These are phyloP conservation scores for Corydoras sp. DNA, from an alignment of 2,113 vertebrate species.

Conservation along the genomic window DNA sequence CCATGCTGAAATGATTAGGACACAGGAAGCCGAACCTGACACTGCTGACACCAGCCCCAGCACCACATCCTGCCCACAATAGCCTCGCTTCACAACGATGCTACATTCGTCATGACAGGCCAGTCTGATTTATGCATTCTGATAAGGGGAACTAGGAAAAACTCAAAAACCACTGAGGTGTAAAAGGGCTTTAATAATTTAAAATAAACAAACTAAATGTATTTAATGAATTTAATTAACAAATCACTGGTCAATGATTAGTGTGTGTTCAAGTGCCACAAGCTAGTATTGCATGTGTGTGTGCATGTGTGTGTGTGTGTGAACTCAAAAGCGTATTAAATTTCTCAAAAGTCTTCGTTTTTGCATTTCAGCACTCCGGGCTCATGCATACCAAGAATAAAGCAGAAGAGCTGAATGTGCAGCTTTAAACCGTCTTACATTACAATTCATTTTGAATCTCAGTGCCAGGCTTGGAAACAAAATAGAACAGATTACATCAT, in stretches of 20 bases:
- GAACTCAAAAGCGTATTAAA: neutral
- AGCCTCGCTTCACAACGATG: constrained; percentile 60
- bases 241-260: too few species aligned
- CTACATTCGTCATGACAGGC: constrained; percentile 59
- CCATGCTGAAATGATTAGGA: constrained; percentile 77
- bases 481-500: constrained; percentile 25
- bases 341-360: neutral
- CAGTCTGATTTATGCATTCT: constrained; percentile 67
- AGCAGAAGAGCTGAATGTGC: neutral
- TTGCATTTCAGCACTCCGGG: neutral
- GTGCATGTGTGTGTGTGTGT: too few species aligned
- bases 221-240: too few species aligned
- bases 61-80: constrained; percentile 72
- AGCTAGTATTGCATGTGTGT: too few species aligned
- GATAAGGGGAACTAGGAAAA: constrained; percentile 47
- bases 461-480: neutral
- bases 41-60: constrained; percentile 71
- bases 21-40: constrained; percentile 78
- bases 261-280: too few species aligned
- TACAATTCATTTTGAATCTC: constrained; percentile 8
- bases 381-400: neutral
- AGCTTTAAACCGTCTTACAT: neutral
- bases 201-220: too few species aligned
- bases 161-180: too few species aligned
- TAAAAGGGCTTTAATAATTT: too few species aligned